phyloP scores from a whole-genome alignment of 92 coral and sea anemone genomes.

The Parazoanthus darwini region DNA sequence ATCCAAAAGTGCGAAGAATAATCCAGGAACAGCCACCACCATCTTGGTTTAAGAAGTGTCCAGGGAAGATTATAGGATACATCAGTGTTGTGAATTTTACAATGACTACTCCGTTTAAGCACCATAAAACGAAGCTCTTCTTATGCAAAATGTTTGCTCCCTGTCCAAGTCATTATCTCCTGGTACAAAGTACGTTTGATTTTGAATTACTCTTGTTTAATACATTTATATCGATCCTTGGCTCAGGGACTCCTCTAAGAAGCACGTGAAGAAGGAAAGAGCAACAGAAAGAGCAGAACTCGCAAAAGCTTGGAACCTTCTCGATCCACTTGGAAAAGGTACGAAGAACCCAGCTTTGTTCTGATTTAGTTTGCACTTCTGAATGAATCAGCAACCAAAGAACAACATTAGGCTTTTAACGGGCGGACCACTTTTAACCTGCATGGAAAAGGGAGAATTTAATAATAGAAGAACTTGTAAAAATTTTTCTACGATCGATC shows the following conservation, averaged over 20 bases:
- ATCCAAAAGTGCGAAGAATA: no score
- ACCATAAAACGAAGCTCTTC: no score
- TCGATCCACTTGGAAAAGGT: constrained; percentile 90
- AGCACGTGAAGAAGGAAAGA: constrained; percentile 86
- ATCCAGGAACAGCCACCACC: no score
- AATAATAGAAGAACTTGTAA: no score
- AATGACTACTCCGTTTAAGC: no score
- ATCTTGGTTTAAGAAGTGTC: background rate
- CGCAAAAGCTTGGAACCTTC: constrained; percentile 91
- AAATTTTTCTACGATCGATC: no score
- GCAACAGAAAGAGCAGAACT: constrained; percentile 87
- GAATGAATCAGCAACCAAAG: background rate
- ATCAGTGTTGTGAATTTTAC: no score
- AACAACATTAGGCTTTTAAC: no score
- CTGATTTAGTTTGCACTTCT: background rate
- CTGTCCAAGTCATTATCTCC: background rate
- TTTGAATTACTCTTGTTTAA: background rate
- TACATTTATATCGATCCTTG: background rate
- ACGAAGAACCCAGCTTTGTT: background rate
- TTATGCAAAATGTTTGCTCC: no score
- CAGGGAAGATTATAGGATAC: no score
- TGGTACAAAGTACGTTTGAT: background rate
- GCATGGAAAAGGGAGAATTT: no score
- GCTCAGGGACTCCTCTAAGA: constrained; percentile 79
- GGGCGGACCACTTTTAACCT: no score